These are phyloP conservation scores for Ylistrum balloti DNA, from an alignment of 1,140 invertebrate species.

Conservation along the genomic window DNA sequence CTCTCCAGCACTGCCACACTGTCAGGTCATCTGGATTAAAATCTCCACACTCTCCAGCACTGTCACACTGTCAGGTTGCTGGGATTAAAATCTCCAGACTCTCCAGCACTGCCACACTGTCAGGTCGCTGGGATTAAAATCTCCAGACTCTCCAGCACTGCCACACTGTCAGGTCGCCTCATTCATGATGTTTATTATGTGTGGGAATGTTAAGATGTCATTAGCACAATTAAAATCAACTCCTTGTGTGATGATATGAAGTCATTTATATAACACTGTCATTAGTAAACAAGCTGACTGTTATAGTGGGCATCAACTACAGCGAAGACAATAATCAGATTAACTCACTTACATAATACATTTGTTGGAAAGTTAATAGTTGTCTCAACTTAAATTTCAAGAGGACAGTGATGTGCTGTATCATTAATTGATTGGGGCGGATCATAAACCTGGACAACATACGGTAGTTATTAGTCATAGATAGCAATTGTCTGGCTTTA, in stretches of 20 bases:
- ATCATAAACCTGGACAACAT: not conserved
- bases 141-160: not conserved
- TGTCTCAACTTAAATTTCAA: not conserved
- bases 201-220: conserved; percentile 4
- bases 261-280: conserved; percentile 15
- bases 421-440: not conserved
- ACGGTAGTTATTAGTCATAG: conserved; percentile 28
- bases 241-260: not conserved
- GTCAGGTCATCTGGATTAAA: not conserved
- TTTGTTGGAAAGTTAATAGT: not conserved
- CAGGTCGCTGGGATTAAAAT: too few species aligned
- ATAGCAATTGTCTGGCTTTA: not conserved
- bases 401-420: not conserved
- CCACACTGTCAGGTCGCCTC: not conserved
- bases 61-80: too few species aligned
- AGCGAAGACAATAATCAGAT: too few species aligned
- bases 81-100: not conserved
- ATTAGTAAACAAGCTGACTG: not conserved
- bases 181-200: not conserved
- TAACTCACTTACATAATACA: too few species aligned
- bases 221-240: not conserved
- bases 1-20: too few species aligned
- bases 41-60: not conserved
- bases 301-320: not conserved
- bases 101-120: too few species aligned